Percentiles rank a stretch among this genome's conserved stretches.
phyloP scores from a whole-genome alignment of 2,113 vertebrate species.

The Catharus minimus region DNA sequence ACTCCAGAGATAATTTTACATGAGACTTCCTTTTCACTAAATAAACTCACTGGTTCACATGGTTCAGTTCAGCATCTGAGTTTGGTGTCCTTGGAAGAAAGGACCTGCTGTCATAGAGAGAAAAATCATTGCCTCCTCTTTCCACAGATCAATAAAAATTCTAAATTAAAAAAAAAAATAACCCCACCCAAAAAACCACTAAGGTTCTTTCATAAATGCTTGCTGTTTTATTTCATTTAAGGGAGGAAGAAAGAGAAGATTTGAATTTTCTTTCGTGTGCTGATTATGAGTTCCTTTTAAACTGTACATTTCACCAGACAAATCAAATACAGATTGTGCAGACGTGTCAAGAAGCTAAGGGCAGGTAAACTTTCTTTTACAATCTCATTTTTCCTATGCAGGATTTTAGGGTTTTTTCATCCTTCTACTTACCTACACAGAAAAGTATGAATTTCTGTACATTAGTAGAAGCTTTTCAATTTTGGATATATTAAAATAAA shows the following conservation, averaged over 20 bases:
- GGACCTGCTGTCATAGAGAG: neutral
- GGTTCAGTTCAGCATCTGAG: accelerated
- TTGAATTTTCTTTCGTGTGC: neutral
- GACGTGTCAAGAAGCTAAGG: neutral
- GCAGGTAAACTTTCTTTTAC: neutral
- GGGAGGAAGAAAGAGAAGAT: accelerated
- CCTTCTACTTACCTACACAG: neutral
- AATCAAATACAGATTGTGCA: neutral
- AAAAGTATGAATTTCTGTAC: neutral
- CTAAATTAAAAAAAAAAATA: neutral
- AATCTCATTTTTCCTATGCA: neutral
- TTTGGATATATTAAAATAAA: neutral
- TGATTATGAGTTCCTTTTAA: neutral
- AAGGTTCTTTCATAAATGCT: neutral
- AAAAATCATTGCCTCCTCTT: neutral
- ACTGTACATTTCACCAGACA: neutral
- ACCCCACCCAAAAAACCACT: too few relatives aligned
- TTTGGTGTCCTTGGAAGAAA: neutral
- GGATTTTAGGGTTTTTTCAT: neutral
- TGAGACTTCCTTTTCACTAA: neutral
- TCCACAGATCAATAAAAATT: neutral
- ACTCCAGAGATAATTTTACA: neutral
- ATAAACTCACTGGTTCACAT: neutral
- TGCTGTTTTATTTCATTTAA: neutral
- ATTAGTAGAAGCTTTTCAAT: neutral